Conservation (phyloP, 2,888 invertebrate genomes). For the Aporophyla lueneburgensis region DNA sequence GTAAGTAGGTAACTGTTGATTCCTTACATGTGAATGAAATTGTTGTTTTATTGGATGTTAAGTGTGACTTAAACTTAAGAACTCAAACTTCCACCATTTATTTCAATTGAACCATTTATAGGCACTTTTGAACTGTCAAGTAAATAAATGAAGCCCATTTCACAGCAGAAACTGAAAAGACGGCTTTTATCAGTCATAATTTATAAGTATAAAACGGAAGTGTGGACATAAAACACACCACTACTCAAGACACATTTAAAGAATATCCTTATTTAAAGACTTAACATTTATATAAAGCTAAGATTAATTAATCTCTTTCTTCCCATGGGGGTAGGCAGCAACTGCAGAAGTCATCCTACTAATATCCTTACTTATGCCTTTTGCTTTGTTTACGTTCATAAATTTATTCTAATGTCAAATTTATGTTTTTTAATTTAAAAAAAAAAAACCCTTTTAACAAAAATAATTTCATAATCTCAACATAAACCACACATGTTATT, state of each 20-base stretch:
- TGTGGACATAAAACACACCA: background rate
- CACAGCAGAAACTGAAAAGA: background rate
- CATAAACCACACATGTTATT: slow-evolving; percentile 35
- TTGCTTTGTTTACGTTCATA: no score
- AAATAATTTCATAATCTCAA: background rate
- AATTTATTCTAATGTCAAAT: no score
- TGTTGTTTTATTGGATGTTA: no score
- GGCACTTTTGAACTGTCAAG: background rate
- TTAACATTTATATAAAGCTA: background rate
- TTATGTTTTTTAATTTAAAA: background rate
- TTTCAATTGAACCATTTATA: background rate
- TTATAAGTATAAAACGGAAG: background rate
- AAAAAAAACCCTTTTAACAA: background rate
- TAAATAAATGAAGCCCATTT: background rate
- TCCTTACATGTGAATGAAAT: background rate
- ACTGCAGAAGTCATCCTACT: no score
- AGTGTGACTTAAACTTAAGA: background rate
- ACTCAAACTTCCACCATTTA: background rate
- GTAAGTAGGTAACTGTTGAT: slow-evolving; percentile 30
- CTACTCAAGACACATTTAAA: background rate
- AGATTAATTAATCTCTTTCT: no score
- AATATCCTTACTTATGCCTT: no score
- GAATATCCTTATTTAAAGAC: background rate
- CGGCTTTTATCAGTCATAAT: background rate
- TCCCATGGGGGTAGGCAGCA: no score